Conservation (phyloP, 2,888 invertebrate genomes). For the Polylopha cassiicola region DNA sequence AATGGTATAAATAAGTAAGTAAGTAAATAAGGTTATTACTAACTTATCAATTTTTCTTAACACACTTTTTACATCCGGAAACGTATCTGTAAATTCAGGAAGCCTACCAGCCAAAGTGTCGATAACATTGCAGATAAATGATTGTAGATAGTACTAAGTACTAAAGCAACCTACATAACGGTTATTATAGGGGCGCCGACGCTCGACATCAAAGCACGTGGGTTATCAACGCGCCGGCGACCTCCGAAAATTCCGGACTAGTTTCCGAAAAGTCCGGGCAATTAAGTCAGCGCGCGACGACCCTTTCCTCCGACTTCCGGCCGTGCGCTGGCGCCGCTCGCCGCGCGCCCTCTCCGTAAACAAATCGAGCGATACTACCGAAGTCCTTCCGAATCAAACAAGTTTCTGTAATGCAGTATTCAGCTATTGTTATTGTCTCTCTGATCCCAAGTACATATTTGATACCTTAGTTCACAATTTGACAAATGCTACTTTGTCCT, state of each 20-base stretch:
- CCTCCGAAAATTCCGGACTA: constrained; percentile 52
- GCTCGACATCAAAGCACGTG: constrained; percentile 67
- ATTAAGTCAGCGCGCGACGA: constrained; percentile 54
- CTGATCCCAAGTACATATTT: no score
- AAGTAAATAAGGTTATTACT: no score
- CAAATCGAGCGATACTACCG: constrained; percentile 21
- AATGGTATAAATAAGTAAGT: no score
- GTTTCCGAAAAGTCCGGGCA: constrained; percentile 48
- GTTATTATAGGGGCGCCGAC: constrained; percentile 46
- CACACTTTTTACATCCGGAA: constrained; percentile 14
- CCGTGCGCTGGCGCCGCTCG: constrained; percentile 2
- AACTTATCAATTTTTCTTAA: constrained; percentile 17
- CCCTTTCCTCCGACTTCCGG: constrained; percentile 48
- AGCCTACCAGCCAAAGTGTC: constrained; percentile 15
- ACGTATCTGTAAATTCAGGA: constrained; percentile 4
- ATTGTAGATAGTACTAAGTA: constrained; percentile 16
- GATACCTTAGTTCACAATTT: no score
- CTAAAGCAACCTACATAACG: constrained; percentile 16
- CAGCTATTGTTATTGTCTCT: no score
- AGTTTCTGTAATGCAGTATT: no score
- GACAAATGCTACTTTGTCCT: no score
- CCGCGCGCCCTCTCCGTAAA: no score
- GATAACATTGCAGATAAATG: constrained; percentile 17
- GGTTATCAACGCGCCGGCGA: constrained; percentile 69
- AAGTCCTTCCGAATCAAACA: constrained; percentile 5